Evolutionary conservation across 2,888 invertebrate species (phyloP), one percentile per base, ranked within the genome.

Genomic region (Galeruca laticollis): DNA sequence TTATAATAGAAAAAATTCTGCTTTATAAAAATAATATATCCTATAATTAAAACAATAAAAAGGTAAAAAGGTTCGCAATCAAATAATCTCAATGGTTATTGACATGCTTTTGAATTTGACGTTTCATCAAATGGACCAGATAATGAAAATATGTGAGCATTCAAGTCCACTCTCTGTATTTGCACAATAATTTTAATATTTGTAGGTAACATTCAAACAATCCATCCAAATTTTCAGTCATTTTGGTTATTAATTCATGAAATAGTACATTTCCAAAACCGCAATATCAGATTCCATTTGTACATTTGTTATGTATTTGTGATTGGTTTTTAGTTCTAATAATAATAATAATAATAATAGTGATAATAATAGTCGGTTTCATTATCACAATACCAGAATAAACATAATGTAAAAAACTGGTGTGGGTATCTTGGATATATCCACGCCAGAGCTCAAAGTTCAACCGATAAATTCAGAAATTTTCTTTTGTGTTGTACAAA

Each of bases 181-280:
- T 18, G 8, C 47, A 9, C 15, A 47, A 47, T 47, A 18, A 47
- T 47, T 47, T 47, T 9, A 8, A 47, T 47, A 47, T 47, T 47
- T 47, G 47, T 47, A 18, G 47, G 47, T 47, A 18, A 47, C 47
- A 47, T 47, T 15, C 15, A 18, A 47, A 47, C 47, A 47, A 47
- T n/a, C 2, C 47, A 47, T 18, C 15, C 47, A 18, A 15, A 47
- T 47, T 47, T 47, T 18, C 47, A 18, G 47, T 47, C 47, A 47
- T 47, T 47, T 18, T 18, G 15, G 15, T 47, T 47, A 47, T 18
- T 47, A 18, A 47, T 47, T 18, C 47, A 47, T 47, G 9, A 47
- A 47, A 18, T 47, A 15, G 47, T 47, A 47, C 18, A 47, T 47
- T 43, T 18, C 0, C 8, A 47, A 18, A 18, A 5, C 40, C 40